phyloP scores from a whole-genome alignment of 2,113 vertebrate genomes.

The Pseudorectes ferrugineus region DNA sequence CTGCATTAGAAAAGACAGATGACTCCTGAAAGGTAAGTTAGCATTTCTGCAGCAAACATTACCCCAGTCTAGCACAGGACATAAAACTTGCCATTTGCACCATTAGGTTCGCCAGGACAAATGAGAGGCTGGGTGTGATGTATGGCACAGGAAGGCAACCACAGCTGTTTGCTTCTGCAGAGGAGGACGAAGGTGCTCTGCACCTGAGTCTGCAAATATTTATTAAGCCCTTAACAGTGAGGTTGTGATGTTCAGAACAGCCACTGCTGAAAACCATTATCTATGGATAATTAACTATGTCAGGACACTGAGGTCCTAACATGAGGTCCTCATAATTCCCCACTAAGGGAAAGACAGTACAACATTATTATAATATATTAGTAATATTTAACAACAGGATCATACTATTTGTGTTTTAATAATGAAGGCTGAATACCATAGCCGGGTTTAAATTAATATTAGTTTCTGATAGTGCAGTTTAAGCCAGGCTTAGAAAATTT shows the following conservation, averaged over 20 bases:
- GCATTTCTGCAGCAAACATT: constrained; percentile 53
- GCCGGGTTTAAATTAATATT: neutral
- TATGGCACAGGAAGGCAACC: constrained; percentile 67
- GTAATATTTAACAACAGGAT: constrained; percentile 60
- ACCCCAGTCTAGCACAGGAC: constrained; percentile 8
- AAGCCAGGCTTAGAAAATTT: neutral
- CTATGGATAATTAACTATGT: constrained; percentile 77
- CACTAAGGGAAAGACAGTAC: constrained; percentile 60
- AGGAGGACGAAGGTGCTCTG: constrained; percentile 30
- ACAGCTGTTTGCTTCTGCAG: constrained; percentile 75
- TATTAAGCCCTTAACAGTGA: constrained; percentile 61
- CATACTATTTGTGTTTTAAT: constrained; percentile 33
- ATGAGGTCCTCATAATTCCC: constrained; percentile 68
- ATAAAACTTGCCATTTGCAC: constrained; percentile 69
- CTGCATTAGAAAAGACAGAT: constrained; percentile 63
- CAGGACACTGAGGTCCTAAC: constrained; percentile 73
- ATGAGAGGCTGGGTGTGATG: constrained; percentile 71
- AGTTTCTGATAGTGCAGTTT: neutral
- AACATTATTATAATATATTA: constrained; percentile 63
- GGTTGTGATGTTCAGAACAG: constrained; percentile 25
- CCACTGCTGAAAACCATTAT: constrained; percentile 70
- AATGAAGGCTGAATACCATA: neutral
- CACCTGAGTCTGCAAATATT: constrained; percentile 70
- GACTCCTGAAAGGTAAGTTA: constrained; percentile 44
- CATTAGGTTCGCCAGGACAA: constrained; percentile 71